Conservation (phyloP, 2,113 vertebrate genomes). For the Eretmochelys imbricata region DNA sequence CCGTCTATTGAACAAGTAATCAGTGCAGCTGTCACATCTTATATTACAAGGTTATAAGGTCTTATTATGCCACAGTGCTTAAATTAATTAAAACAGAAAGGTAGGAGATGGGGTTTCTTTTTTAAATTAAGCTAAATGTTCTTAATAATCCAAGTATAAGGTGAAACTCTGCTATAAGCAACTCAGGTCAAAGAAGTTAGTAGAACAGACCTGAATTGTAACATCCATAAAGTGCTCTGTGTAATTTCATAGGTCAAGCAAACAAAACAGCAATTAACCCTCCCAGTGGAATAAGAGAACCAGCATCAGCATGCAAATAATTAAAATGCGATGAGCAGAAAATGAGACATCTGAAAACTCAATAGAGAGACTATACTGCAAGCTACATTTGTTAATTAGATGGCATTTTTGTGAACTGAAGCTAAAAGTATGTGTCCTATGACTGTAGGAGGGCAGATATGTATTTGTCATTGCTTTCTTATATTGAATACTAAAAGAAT, state of each 20-base stretch:
- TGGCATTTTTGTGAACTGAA: not conserved
- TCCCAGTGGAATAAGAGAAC: not conserved
- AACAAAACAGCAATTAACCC: not conserved
- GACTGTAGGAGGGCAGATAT: not conserved
- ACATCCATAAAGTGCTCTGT: not conserved
- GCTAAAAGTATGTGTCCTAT: not conserved
- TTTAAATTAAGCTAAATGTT: not conserved
- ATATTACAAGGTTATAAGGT: not conserved
- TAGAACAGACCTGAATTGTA: not conserved
- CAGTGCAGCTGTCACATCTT: not conserved
- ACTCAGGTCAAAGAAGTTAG: not conserved
- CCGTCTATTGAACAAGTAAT: not conserved
- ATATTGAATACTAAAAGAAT: not conserved
- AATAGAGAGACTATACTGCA: not conserved
- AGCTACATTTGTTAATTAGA: not conserved
- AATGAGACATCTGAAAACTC: not conserved
- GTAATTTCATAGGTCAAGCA: not conserved
- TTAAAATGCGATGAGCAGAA: not conserved
- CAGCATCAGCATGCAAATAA: slow-evolving; percentile 3
- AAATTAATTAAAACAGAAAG: slow-evolving; percentile 3
- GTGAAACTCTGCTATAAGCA: not conserved
- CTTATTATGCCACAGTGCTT: not conserved
- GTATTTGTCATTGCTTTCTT: not conserved
- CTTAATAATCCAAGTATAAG: not conserved
- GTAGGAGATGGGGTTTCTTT: not conserved